Base-by-base conservation (phyloP, 2,888 invertebrate species). In the Nomada lathburiana region DNA sequence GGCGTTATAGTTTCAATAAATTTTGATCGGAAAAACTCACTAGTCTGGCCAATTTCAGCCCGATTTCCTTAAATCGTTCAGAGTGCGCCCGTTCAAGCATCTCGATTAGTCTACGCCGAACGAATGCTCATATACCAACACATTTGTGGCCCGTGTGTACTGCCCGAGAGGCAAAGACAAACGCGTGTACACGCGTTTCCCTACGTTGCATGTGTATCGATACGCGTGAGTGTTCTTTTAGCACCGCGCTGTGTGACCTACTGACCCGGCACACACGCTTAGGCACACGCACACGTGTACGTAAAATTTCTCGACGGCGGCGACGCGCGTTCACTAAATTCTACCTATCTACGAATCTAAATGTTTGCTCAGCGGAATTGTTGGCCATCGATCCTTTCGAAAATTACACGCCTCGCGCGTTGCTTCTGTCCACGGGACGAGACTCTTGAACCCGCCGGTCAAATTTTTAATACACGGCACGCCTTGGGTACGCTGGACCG, bases 211-310 rank as follows among this genome's bases (percentile, higher is more conserved):
- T 53, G 73, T 70, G 80, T 71, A 72, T 81, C 74, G 76, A 72
- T 71, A 82, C 80, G 72, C 76, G 63, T 20, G 78, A 78, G 80
- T 76, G 78, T 88, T 74, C 87, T 87, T 86, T 89, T 88, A 89
- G 82, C 86, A 83, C 82, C 81, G 86, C 86, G 87, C 83, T 86
- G 87, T 82, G 75, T 89, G 90, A 90, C 90, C 90, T 79, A 90
- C 90, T 90, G 90, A 90, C 90, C 90, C 86, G 86, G 55, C 89
- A 59, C 84, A 75, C 79, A 83, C 82, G 74, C 72, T 74, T 81
- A 77, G 59, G 60, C 72, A 59, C 73, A 71, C 81, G 75, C 57
- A 67, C 52, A 50, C 18, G 47, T 63, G 47, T 55, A 55, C 67
- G 65, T 62, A 76, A 77, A 77, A 76, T 76, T 77, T 76, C 77